Conservation (phyloP, 2,797 vertebrate genomes). For the Spheniscus humboldti region DNA sequence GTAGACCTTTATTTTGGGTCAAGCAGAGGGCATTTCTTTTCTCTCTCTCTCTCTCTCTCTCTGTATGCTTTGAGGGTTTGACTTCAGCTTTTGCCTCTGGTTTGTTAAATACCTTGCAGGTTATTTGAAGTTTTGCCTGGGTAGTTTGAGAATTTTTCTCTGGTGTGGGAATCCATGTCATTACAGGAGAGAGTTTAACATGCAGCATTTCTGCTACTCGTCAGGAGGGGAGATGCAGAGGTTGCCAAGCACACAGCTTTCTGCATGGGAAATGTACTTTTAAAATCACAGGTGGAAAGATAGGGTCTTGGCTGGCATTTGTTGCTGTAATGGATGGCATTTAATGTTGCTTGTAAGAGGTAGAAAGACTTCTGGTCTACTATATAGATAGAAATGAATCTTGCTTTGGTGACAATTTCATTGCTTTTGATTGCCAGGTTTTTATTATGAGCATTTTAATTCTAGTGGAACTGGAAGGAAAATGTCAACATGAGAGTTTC, state of each 20-base stretch:
- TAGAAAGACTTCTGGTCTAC: conserved; percentile 8
- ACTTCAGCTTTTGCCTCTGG: neutral
- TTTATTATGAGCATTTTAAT: conserved; percentile 46
- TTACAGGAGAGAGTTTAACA: conserved; percentile 58
- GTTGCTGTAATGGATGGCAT: neutral
- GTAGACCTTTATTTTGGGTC: conserved; percentile 18
- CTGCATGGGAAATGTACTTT: conserved; percentile 45
- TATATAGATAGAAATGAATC: neutral
- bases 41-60: neutral
- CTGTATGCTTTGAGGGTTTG: conserved; percentile 10
- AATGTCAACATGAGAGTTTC: conserved; percentile 2
- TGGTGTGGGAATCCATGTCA: conserved; percentile 21
- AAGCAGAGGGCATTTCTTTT: conserved; percentile 18
- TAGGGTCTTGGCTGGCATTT: neutral
- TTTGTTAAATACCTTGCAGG: conserved; percentile 56
- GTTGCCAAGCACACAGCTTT: conserved; percentile 55
- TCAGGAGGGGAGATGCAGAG: conserved; percentile 61
- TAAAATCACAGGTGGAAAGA: conserved; percentile 34
- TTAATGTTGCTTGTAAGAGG: neutral
- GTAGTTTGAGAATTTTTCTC: conserved; percentile 32
- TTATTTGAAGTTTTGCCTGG: conserved; percentile 73
- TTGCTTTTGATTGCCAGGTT: conserved; percentile 46
- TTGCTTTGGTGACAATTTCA: conserved; percentile 16
- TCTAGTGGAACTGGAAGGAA: conserved; percentile 29
- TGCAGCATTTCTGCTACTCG: conserved; percentile 45